Percentiles rank a stretch among this genome's conserved stretches.
phyloP scores from a whole-genome alignment of 2,888 invertebrate genomes.

The Pyrrhia umbra region DNA sequence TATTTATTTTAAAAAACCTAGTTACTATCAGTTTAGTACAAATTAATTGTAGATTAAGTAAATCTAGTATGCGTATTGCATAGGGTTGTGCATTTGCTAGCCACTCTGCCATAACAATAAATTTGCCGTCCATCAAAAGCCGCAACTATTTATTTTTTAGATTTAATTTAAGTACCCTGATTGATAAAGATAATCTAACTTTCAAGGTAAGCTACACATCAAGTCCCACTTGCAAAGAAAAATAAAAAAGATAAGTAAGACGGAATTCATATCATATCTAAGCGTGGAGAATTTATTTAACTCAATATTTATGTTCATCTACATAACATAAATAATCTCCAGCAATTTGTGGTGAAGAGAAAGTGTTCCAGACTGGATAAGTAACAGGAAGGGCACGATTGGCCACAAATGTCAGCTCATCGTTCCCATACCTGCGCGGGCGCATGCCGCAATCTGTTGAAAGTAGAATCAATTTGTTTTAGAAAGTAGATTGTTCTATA shows the following conservation, averaged over 20 bases:
- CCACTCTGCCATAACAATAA: too few relatives aligned
- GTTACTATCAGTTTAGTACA: too few relatives aligned
- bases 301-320: slow-evolving; percentile 9
- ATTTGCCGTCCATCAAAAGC: too few relatives aligned
- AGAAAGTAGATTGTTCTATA: slow-evolving; percentile 83
- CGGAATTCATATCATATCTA: not conserved
- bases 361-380: slow-evolving; percentile 60
- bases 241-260: not conserved
- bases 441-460: slow-evolving; percentile 82
- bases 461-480: slow-evolving; percentile 88
- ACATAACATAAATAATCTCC: slow-evolving; percentile 32
- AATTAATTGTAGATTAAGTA: too few relatives aligned
- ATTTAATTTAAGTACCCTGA: too few relatives aligned
- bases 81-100: too few relatives aligned
- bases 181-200: too few relatives aligned
- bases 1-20: too few relatives aligned
- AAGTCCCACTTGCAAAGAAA: not conserved
- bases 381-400: slow-evolving; percentile 69
- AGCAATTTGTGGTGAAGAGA: slow-evolving; percentile 52
- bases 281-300: slow-evolving; percentile 4
- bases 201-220: too few relatives aligned
- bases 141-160: too few relatives aligned
- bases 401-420: slow-evolving; percentile 76
- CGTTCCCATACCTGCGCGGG: slow-evolving; percentile 65
- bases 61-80: too few relatives aligned